Evolutionary conservation across 2,797 vertebrate species (phyloP).

Genomic region (Neopelma chrysocephalum): DNA sequence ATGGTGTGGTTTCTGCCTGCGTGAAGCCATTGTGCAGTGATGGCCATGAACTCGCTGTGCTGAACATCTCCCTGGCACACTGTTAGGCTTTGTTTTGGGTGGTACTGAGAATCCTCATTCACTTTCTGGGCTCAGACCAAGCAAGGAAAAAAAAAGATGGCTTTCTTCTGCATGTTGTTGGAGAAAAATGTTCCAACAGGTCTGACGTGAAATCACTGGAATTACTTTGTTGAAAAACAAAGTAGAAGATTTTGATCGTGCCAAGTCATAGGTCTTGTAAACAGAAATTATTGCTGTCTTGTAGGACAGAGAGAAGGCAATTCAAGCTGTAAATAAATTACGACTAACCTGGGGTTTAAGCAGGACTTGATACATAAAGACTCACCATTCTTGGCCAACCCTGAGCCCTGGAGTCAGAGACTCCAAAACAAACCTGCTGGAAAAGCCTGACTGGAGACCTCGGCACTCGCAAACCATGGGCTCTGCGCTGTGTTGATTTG

Average conservation of each 20-base stretch:
- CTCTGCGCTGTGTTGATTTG: fast-evolving
- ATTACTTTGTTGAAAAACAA: neutral
- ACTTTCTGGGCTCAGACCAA: neutral
- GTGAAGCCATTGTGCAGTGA: neutral
- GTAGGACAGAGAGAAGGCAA: neutral
- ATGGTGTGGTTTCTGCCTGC: neutral
- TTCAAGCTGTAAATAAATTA: neutral
- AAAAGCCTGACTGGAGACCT: neutral
- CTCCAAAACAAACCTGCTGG: neutral
- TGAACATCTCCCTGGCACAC: neutral
- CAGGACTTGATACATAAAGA: neutral
- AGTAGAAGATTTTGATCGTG: neutral
- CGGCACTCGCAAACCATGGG: fast-evolving
- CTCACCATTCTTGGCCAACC: neutral
- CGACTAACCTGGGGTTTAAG: neutral
- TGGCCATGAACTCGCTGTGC: neutral
- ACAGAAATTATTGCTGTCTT: neutral
- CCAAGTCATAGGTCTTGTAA: neutral
- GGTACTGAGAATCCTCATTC: neutral
- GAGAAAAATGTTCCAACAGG: neutral
- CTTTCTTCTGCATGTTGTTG: neutral
- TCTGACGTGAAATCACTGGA: neutral
- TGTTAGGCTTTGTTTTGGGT: neutral
- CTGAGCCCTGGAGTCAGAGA: neutral
- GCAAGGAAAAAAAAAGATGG: neutral